Base-by-base conservation (phyloP, 30 jellyfish, hydroid and myxozoan species). In the Mastigias papua region DNA sequence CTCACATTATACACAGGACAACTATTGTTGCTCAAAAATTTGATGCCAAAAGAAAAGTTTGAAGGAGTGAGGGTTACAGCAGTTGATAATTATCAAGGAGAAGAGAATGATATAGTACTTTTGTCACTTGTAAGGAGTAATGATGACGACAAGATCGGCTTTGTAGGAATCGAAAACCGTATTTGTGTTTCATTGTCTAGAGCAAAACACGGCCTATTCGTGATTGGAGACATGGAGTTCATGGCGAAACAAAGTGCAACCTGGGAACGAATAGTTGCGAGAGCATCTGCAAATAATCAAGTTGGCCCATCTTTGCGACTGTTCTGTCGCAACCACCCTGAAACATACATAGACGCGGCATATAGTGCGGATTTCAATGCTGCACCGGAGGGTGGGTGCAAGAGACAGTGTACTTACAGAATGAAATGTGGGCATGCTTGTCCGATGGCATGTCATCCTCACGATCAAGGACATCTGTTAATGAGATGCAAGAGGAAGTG, bases 311-410 rank as follows among this genome's bases (percentile, higher is more conserved):
- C 17, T 1, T 71, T 92, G 23, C 75, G 69, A 13, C 71, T 92
- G 10, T 50, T 34, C 68, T 92, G 98, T 61, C 81, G 86, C 75
- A 92, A 85, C 50, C 98, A 92, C 71, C 96, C 96, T 10, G 77
- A 85, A 35, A 80, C 35, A 49, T 50, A 28, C 37, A 71, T 85
- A 2, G 87, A 42, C 20, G 97, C 84, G 17, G 33, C 60, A 15
- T 16, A 42, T 20, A 78, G 78, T n/a, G 48, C 17, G 19, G 97
- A 92, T 69, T 86, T 86, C 73, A 46, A 58, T 16, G 70, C 64
- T 50, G 97, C 97, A 60, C 98, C 98, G 10, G 97, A 92, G 46
- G 98, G 98, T 16, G 98, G 98, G 1, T 92, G 98, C 81, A 72
- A 32, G 54, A 71, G 74, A 65, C 86, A 35, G 67, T 92, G 98